Base-by-base conservation (phyloP, 2,797 vertebrate species). In the Lycodopsis pacificus region DNA sequence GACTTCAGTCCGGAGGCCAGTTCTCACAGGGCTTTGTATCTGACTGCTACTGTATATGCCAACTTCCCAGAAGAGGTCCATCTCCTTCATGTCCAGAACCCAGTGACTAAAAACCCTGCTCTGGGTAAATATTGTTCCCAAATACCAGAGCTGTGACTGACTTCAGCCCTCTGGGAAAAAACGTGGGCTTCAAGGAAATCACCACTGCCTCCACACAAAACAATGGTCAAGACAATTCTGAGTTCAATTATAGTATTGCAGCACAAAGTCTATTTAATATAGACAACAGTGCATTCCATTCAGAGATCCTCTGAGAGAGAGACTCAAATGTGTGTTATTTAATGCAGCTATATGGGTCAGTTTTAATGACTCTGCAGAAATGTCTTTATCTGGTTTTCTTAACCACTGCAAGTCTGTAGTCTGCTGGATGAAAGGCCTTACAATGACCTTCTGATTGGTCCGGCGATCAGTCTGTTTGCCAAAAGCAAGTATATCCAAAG, bases 81-180 rank as follows among this genome's bases (percentile, higher is more conserved):
- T 86, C 85, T 87, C 73, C 73, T 86, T 85, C 63, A 82, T 76
- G 69, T 76, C 84, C 74, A 77, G 65, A 75, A 79, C 75, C 46
- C 76, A 85, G 75, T 94, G 91, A 93, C 90, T 93, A 91, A 93
- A 82, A 91, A 71, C 79, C 66, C 67, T 44, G 79, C 80, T 86
- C 75, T 83, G 69, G 80, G 64, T 86, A 86, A 83, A 84, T 86
- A 89, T 86, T 22, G 42, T 87, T 87, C 74, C 57, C 71, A 89
- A 92, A 95, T 94, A 91, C 91, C 89, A 92, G 67, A 93, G 75
- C 57, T 83, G 64, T 93, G 89, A 93, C 83, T 84, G 79, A 88
- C 81, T 67, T 73, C 72, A 73, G 72, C 58, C 88, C 81, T 75
- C 61, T 81, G 90, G 90, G 84, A 84, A 73, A 85, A 82, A 72